Evolutionary conservation across 2,113 vertebrate genomes (phyloP), one percentile per base, ranked within the genome.

Genomic region (Ciconia maguari): DNA sequence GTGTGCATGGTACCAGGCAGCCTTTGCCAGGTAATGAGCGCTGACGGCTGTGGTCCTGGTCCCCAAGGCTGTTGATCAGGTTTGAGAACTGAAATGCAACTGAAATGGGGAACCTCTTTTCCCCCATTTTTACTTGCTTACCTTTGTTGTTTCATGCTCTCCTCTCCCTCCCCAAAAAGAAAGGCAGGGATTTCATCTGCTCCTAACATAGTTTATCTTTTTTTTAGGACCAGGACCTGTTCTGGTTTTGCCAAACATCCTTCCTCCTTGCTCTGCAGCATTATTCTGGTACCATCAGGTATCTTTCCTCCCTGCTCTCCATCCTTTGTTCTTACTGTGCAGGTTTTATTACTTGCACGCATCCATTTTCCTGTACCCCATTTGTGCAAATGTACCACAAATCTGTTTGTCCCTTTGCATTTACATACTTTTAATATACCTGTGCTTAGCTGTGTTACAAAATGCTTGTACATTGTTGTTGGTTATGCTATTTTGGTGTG

Each of bases 21-120:
- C 42, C 0, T 0, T 6, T 4, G 41, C 41, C 42, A 16, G n/a
- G n/a, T 5, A 7, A 6, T 0, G 4, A 16, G 49, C 0, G 2
- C 48, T 62, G 55, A 7, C 1, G 18, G n/a, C 48, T 48, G 32
- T 13, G 19, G 20, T 70, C 29, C 57, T 24, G 21, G 21, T 57
- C 48, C 49, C 57, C 42, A 36, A 12, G 48, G 72, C 14, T 60
- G 29, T 18, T 26, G n/a, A 21, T 54, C 38, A 7, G 41, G 22
- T 64, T 34, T 44, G 22, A 57, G 55, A 70, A 44, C 11, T 4
- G 27, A 65, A 27, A 51, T 34, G 42, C 14, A 51, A 19, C 26
- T 34, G n/a, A 55, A 69, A 76, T 1, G 7, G 27, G 22, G 34
- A 58, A 26, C 25, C 10, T 4, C 18, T 44, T 78, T 38, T 6